Evolutionary conservation across 1,140 invertebrate genomes (phyloP).

Genomic region (Colletes latitarsis): DNA sequence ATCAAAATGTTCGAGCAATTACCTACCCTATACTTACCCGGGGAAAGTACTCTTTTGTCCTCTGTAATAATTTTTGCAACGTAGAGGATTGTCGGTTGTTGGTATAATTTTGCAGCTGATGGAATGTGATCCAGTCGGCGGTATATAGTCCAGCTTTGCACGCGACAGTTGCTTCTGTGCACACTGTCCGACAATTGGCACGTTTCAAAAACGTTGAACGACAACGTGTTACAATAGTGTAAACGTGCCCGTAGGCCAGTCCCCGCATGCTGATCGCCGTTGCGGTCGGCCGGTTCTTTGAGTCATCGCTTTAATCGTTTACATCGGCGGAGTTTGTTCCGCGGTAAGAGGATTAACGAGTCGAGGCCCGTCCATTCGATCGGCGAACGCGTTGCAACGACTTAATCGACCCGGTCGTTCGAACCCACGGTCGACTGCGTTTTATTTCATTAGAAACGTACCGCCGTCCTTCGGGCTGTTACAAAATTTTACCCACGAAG

Average conservation of each 20-base stretch:
- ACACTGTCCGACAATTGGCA: too few relatives aligned
- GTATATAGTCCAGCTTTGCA: too few relatives aligned
- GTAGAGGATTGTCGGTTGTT: too few relatives aligned
- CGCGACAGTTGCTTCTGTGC: too few relatives aligned
- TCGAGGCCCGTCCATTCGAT: slow-evolving; percentile 12
- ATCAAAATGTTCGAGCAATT: too few relatives aligned
- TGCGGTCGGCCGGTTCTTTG: slow-evolving; percentile 32
- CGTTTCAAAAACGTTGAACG: neutral
- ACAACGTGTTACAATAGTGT: neutral
- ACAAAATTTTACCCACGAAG: too few relatives aligned
- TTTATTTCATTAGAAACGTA: slow-evolving; percentile 11
- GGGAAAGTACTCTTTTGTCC: too few relatives aligned
- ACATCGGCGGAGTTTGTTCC: slow-evolving; percentile 28
- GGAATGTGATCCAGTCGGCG: too few relatives aligned
- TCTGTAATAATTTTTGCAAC: too few relatives aligned
- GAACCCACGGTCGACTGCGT: neutral
- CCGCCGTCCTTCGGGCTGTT: too few relatives aligned
- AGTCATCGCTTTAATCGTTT: slow-evolving; percentile 30
- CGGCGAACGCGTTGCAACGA: slow-evolving; percentile 26
- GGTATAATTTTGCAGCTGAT: too few relatives aligned
- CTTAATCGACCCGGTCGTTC: slow-evolving; percentile 13
- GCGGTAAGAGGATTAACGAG: slow-evolving; percentile 33
- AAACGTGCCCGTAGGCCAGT: neutral
- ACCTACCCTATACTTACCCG: too few relatives aligned
- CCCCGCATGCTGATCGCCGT: neutral